Conservation (phyloP, 2,113 vertebrate genomes). For the Ammospiza nelsoni region DNA sequence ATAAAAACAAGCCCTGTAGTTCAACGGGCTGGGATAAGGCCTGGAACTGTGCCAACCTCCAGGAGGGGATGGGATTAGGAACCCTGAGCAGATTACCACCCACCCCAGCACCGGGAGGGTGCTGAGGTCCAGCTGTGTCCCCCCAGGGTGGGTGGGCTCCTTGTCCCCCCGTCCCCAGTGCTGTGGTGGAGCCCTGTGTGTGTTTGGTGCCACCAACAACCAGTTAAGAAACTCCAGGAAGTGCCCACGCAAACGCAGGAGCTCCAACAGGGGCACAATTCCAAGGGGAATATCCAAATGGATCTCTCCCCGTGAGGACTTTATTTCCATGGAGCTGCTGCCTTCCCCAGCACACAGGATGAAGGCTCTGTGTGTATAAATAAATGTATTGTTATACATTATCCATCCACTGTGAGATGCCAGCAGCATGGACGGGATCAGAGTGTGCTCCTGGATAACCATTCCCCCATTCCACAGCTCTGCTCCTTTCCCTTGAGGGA, state of each 20-base stretch:
- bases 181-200: rapidly evolving
- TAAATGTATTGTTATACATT: neutral
- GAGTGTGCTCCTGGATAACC: neutral
- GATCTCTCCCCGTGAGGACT: neutral
- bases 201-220: neutral
- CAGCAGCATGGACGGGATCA: rapidly evolving
- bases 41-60: neutral
- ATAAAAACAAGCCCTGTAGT: neutral
- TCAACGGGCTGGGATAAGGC: neutral
- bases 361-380: neutral
- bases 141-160: neutral
- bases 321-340: neutral
- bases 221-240: neutral
- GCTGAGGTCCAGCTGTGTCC: neutral
- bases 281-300: neutral
- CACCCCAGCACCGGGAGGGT: rapidly evolving
- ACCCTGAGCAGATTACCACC: neutral
- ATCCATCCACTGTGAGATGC: neutral
- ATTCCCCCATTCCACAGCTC: neutral
- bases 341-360: rapidly evolving
- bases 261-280: neutral
- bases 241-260: neutral
- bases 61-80: neutral
- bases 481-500: neutral
- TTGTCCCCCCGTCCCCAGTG: neutral